Conservation (phyloP, 1,140 invertebrate genomes). For the Drosophila subpulchrella region DNA sequence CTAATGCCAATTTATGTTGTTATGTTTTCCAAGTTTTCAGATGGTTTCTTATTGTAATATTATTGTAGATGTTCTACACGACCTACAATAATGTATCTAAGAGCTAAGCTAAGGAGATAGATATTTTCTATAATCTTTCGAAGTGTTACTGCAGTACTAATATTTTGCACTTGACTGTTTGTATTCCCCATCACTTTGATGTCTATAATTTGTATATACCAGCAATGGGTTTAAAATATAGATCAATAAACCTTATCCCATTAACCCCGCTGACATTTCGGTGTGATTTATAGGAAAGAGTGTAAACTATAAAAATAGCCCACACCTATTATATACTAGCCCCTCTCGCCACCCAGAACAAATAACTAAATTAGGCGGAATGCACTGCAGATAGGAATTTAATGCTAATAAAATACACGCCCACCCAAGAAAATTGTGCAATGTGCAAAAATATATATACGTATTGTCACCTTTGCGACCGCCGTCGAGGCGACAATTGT, state of each 20-base stretch:
- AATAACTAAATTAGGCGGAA: constrained; percentile 26
- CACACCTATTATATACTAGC: background rate
- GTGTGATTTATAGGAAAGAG: constrained; percentile 8
- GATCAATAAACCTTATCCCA: background rate
- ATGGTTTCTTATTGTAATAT: background rate
- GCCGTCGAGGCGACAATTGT: constrained; percentile 30
- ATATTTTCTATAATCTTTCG: background rate
- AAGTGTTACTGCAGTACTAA: background rate
- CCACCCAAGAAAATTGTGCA: constrained; percentile 15
- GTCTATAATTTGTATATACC: too few species aligned
- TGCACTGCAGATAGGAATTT: constrained; percentile 40
- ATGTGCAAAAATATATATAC: constrained; percentile 33
- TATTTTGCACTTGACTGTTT: background rate
- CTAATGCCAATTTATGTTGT: background rate
- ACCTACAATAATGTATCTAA: too few species aligned
- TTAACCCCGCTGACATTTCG: constrained; percentile 16
- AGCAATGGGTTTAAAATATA: background rate
- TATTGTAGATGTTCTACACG: too few species aligned
- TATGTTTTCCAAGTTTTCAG: background rate
- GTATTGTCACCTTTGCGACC: constrained; percentile 45
- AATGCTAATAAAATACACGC: constrained; percentile 36
- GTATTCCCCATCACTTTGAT: background rate
- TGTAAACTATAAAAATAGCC: constrained; percentile 5
- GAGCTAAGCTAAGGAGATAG: too few species aligned
- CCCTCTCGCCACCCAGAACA: background rate